Conservation (phyloP, 2,113 vertebrate species). For the Calyptommatus sinebrachiatus region DNA sequence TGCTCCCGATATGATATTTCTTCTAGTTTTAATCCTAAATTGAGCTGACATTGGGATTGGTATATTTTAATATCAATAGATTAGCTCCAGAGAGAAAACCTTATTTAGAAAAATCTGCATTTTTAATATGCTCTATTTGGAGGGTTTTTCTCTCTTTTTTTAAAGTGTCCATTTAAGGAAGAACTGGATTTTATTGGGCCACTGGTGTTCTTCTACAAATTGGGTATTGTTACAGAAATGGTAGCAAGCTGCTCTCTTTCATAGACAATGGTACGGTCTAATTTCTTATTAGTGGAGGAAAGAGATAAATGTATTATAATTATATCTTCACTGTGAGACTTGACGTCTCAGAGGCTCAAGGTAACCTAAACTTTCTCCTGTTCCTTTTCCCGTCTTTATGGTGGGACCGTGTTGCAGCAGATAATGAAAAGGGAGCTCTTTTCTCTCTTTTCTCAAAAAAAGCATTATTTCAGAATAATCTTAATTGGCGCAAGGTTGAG, state of each 20-base stretch:
- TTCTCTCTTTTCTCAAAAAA: slow-evolving; percentile 64
- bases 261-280: slow-evolving; percentile 63
- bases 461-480: slow-evolving; percentile 87
- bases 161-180: slow-evolving; percentile 54
- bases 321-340: slow-evolving; percentile 65
- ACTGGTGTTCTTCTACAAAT: slow-evolving; percentile 48
- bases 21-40: slow-evolving; percentile 61
- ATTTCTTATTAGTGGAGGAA: slow-evolving; percentile 58
- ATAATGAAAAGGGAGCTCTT: slow-evolving; percentile 76
- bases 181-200: slow-evolving; percentile 47
- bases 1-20: slow-evolving; percentile 71
- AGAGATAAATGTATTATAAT: slow-evolving; percentile 59
- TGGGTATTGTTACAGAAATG: slow-evolving; percentile 53
- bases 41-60: slow-evolving; percentile 60
- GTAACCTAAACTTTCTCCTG: slow-evolving; percentile 79
- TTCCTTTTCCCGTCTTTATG: slow-evolving; percentile 74
- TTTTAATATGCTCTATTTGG: slow-evolving; percentile 53
- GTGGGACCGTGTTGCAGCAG: slow-evolving; percentile 73
- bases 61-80: slow-evolving; percentile 63
- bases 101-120: slow-evolving; percentile 48
- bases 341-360: slow-evolving; percentile 67
- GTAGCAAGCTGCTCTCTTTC: slow-evolving; percentile 57
- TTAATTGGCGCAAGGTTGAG: slow-evolving; percentile 92
- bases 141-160: slow-evolving; percentile 8
- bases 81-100: slow-evolving; percentile 59